Evolutionary conservation across 2,888 invertebrate species (phyloP), one percentile per base, ranked within the genome.

Genomic region (Platerodrilus igneus): DNA sequence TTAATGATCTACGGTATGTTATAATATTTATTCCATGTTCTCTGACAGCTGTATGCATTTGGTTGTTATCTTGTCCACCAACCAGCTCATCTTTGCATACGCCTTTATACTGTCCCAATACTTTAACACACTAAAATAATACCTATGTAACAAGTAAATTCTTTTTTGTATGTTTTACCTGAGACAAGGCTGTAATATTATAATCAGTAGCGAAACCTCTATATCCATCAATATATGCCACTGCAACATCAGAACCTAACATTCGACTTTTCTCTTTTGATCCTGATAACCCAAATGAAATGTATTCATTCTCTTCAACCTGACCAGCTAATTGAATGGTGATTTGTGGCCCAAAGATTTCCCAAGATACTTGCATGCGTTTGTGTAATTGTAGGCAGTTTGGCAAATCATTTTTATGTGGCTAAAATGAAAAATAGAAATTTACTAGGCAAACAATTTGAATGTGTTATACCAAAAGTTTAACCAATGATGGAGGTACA

Each of bases 221-320:
- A 39, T 77, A 75, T 2, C 76, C 78, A 61, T 85, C 80, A 61
- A 84, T 81, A 52, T 80, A 82, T 3, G 83, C 83, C 18, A 93
- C 76, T 1, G 86, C 83, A 19, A 86, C 83, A 72, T 93, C 93
- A 0, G 88, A 79, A 29, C 88, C 89, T 55, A 86, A 69, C 92
- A 93, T 93, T 67, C 78, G 77, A 51, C 87, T 83, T 22, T 73
- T 71, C 11, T 71, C 70, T 5, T 70, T 69, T 1, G 83, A 79
- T 30, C 92, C 92, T 14, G 91, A 91, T 34, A 91, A 69, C 18
- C 93, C 93, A 67, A 92, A 91, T 8, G 89, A 81, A 79, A 93
- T 83, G 68, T 93, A 93, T 54, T 90, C 89, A 55, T 83, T 73
- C 51, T 78, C 78, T 1, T 63, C 73, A 28, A 86, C 78, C 74